These are phyloP conservation scores for Mastacembelus armatus DNA, from an alignment of 2,797 vertebrate genomes.

Conservation along the genomic window DNA sequence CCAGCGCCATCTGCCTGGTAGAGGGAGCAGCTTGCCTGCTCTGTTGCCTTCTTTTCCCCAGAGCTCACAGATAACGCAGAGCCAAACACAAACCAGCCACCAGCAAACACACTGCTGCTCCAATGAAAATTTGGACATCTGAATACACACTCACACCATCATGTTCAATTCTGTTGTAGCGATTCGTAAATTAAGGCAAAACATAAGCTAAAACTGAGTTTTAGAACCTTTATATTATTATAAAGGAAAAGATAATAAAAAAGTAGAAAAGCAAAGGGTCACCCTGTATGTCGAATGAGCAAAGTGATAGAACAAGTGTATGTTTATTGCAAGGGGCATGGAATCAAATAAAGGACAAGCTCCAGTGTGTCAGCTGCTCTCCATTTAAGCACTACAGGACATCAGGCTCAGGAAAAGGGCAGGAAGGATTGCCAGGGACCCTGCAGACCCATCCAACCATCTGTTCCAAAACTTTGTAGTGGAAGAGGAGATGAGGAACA, in stretches of 20 bases:
- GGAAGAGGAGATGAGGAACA: not conserved
- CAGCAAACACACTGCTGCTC: constrained; percentile 25
- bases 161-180: not conserved
- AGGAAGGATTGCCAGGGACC: constrained; percentile 36
- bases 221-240: not conserved
- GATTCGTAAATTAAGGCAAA: not conserved
- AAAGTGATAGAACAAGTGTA: not conserved
- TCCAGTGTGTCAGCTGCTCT: constrained; percentile 62
- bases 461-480: constrained; percentile 48
- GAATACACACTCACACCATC: constrained; percentile 2
- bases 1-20: constrained; percentile 71
- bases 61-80: constrained; percentile 32
- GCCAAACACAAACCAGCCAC: constrained; percentile 42
- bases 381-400: constrained; percentile 52
- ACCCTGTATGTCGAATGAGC: too few species aligned
- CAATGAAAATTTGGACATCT: constrained; percentile 3
- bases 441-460: constrained; percentile 56
- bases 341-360: constrained; percentile 35
- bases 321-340: not conserved
- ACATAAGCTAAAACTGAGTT: not conserved
- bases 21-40: constrained; percentile 70
- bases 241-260: not conserved
- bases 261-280: not conserved
- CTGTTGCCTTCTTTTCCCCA: constrained; percentile 58
- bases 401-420: constrained; percentile 58